Percentiles rank a stretch among this genome's conserved stretches.
Conservation (phyloP, 2,113 vertebrate species). For the Octodon degus region DNA sequence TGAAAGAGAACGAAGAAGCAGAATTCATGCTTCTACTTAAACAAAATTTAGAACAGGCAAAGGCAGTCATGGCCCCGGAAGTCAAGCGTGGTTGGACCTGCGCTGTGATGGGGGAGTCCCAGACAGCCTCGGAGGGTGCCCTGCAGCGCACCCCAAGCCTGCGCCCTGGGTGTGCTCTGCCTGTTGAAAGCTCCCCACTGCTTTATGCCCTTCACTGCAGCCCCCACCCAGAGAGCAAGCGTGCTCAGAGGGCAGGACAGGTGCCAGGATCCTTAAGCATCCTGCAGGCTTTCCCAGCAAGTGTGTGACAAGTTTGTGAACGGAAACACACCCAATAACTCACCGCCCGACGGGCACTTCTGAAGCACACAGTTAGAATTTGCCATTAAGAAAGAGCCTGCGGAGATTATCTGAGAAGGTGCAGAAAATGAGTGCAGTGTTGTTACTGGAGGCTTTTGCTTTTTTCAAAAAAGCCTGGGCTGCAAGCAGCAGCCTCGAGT, state of each 20-base stretch:
- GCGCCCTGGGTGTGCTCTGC: neutral
- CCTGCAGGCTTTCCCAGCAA: neutral
- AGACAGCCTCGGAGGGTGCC: neutral
- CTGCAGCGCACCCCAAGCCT: fast-evolving
- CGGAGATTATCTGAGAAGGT: neutral
- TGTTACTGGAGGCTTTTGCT: neutral
- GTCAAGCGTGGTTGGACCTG: neutral
- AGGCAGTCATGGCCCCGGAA: neutral
- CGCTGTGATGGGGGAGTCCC: neutral
- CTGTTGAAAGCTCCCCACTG: neutral
- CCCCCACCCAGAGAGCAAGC: neutral
- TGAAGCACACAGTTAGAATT: neutral
- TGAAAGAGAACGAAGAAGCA: neutral
- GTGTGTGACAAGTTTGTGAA: neutral
- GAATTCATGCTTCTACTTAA: neutral
- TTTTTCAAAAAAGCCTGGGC: neutral
- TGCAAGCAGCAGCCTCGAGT: neutral
- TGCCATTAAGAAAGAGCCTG: neutral
- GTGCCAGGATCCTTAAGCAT: fast-evolving
- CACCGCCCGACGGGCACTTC: neutral
- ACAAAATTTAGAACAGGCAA: neutral
- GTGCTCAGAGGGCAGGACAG: neutral
- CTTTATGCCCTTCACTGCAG: neutral
- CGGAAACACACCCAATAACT: neutral
- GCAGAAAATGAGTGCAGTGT: neutral